Evolutionary conservation across 2,888 invertebrate species (phyloP), one percentile per base, ranked within the genome.

Genomic region (Chorisops tibialis): DNA sequence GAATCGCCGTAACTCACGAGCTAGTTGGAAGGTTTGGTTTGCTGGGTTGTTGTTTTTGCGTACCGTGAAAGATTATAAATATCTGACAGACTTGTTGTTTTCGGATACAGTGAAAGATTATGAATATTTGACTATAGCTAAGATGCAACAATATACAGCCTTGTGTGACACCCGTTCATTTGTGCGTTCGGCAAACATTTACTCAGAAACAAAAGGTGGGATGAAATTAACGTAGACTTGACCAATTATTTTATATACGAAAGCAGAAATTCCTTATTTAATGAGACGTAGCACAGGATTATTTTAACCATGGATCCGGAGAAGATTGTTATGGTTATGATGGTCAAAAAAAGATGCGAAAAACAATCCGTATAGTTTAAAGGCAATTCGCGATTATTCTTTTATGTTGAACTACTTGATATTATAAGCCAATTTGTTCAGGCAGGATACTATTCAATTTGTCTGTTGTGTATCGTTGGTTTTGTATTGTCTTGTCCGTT

Each of bases 231-330:
- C 45, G 30, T 18, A 56, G 4, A 21, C 52, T 54, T 59, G 59
- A 59, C 59, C 59, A 38, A 62, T 62, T 62, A 39, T 50, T 62
- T 48, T 48, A 47, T 45, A 41, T 47, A 47, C 41, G 47, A 39
- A 16, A 52, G 51, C 43, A 11, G 49, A 59, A 63, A 37, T 52
- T 63, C 52, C 52, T 63, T 59, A 59, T 45, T 59, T 51, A 59
- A 63, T 60, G 60, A 59, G 62, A 39, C 50, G 51, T 47, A 43
- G 6, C 9, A 22, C 24, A 50, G 41, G 30, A 50, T 50, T 50
- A 43, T 11, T 43, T 41, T 43, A 50, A 35, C 35, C 51, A 52
- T 43, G 50, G 19, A 35, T 37, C 35, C n/a, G n/a, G n/a, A n/a
- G n/a, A n/a, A 47, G 45, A 52, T 52, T 35, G 24, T 24, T 22